Conservation (phyloP, 2,888 invertebrate genomes). For the Sisyra nigra region DNA sequence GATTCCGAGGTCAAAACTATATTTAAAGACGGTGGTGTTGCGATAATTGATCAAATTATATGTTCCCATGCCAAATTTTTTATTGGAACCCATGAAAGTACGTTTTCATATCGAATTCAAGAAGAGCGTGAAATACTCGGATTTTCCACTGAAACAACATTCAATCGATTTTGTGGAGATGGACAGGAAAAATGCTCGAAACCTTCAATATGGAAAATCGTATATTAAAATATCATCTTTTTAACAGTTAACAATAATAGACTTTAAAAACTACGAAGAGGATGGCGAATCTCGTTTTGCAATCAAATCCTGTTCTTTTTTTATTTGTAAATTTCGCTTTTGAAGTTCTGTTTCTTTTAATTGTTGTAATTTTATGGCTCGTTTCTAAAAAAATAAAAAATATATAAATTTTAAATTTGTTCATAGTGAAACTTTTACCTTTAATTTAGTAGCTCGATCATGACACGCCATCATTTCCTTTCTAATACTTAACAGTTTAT, state of each 20-base stretch:
- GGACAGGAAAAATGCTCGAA: slow-evolving; percentile 47
- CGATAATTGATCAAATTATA: slow-evolving; percentile 91
- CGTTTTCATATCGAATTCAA: slow-evolving; percentile 91
- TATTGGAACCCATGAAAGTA: slow-evolving; percentile 86
- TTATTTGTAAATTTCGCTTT: slow-evolving; percentile 6
- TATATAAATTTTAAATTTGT: neutral
- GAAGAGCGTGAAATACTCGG: slow-evolving; percentile 94
- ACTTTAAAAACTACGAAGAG: neutral
- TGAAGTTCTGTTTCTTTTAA: slow-evolving; percentile 26
- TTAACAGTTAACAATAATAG: neutral
- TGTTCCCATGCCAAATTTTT: slow-evolving; percentile 78
- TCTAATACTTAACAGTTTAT: slow-evolving; percentile 25
- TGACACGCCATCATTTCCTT: slow-evolving; percentile 28
- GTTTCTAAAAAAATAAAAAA: slow-evolving; percentile 21
- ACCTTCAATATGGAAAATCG: slow-evolving; percentile 63
- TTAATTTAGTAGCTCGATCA: slow-evolving; percentile 26
- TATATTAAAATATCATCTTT: slow-evolving; percentile 25
- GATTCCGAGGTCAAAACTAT: slow-evolving; percentile 29
- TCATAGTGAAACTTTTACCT: slow-evolving; percentile 20
- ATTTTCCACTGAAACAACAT: slow-evolving; percentile 63
- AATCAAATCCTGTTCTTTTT: slow-evolving; percentile 18
- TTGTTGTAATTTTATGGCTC: slow-evolving; percentile 26
- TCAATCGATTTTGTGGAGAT: slow-evolving; percentile 69
- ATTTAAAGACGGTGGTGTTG: slow-evolving; percentile 69
- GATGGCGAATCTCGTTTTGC: neutral